Conservation (phyloP, 2,113 vertebrate genomes). For the Nothoprocta perdicaria region DNA sequence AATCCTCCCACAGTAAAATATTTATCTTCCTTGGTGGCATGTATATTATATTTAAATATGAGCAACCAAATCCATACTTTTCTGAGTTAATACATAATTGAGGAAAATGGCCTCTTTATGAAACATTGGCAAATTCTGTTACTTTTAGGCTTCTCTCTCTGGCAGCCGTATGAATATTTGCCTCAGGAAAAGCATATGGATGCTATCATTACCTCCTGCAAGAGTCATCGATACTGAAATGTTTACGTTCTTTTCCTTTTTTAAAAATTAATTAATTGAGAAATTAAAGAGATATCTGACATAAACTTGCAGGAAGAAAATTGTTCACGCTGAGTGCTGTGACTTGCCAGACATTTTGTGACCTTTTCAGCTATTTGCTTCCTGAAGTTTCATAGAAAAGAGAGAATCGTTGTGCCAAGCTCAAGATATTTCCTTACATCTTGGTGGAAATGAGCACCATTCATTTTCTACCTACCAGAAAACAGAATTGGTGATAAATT, state of each 20-base stretch:
- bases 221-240: not conserved
- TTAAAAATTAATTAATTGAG: not conserved
- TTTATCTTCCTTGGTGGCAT: not conserved
- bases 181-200: not conserved
- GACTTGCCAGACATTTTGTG: not conserved
- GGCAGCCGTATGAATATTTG: not conserved
- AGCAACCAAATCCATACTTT: not conserved
- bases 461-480: not conserved
- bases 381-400: not conserved
- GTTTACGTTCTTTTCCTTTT: not conserved
- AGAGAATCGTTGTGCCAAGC: rapidly evolving
- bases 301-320: not conserved
- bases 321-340: not conserved
- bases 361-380: not conserved
- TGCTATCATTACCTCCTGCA: not conserved
- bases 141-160: not conserved
- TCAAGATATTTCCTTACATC: not conserved
- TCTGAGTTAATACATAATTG: not conserved
- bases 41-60: not conserved
- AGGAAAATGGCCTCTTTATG: not conserved
- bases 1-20: not conserved
- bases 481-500: not conserved
- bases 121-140: not conserved
- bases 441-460: not conserved
- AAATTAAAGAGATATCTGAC: not conserved